Base-by-base conservation (phyloP, 2,888 invertebrate genomes). In the Tuta absoluta region DNA sequence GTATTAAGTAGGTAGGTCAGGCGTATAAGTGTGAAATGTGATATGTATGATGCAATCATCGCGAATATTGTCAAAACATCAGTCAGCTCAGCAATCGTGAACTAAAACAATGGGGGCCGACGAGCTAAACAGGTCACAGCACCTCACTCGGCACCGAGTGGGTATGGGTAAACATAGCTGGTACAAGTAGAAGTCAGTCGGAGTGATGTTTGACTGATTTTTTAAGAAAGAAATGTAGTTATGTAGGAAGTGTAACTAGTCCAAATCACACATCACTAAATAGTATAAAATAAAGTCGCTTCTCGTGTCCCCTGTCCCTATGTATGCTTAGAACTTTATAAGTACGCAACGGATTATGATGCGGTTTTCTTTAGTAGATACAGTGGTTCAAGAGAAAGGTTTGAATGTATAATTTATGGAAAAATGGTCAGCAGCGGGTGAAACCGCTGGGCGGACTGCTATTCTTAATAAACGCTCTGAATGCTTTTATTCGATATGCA, bases 31-130 rank as follows among this genome's bases (percentile, higher is more conserved):
- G 70, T 68, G 72, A 65, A 70, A 70, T 64, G 64, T 66, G 66
- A 71, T 71, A 57, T 60, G 5, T 28, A 5, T 5, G 5, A 45
- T n/a, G 70, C 72, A 66, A 64, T 66, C 69, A 65, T 72, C 59
- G 74, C 72, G 69, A 79, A 78, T 86, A 86, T 86, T 86, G 79
- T 80, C 81, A 85, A 84, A 86, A 87, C 85, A 86, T 69, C 72
- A 67, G 72, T 72, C 68, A 74, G 63, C 57, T 72, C 68, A 74
- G 63, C 56, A 14, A 64, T 19, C 19, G 64, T 62, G 70, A 74
- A 73, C 74, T 77, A 74, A 81, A 84, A 81, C 81, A 84, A 83
- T 82, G 82, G 78, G 75, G 71, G 65, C 67, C 71, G 73, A 69
- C 65, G 62, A 69, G 72, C 75, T 75, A 80, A 82, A 78, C 78